phyloP scores from a whole-genome alignment of 1,140 invertebrate species.

The Camponotus pennsylvanicus region DNA sequence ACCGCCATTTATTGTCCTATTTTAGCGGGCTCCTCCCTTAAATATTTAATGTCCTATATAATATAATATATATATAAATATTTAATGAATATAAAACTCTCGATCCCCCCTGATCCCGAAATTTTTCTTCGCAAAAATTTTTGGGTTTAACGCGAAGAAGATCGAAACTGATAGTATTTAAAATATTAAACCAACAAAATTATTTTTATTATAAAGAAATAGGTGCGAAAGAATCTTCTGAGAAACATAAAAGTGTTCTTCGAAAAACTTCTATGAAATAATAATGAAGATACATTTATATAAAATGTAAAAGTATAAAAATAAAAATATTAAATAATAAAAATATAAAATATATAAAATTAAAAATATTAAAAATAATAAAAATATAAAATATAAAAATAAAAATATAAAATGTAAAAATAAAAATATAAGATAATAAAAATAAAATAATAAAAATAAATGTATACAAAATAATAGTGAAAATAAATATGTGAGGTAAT shows the following conservation, averaged over 20 bases:
- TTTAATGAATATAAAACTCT: background rate
- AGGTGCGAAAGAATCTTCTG: no score
- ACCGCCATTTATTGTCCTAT: constrained; percentile 45
- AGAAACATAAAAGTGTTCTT: no score
- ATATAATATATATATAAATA: no score
- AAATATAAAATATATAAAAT: no score
- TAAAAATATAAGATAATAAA: background rate
- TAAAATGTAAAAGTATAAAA: no score
- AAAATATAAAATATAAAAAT: no score
- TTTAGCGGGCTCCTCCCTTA: constrained; percentile 41
- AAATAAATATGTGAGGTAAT: no score
- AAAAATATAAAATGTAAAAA: background rate
- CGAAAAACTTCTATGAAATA: no score
- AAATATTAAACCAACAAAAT: background rate
- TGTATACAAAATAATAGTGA: background rate
- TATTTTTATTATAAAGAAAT: no score
- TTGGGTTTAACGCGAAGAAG: background rate
- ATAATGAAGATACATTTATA: no score
- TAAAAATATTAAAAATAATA: no score
- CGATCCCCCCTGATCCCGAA: background rate
- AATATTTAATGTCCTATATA: background rate
- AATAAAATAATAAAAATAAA: background rate
- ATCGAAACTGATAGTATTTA: background rate
- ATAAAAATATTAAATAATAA: no score
- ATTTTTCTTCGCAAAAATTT: background rate